phyloP scores from a whole-genome alignment of 2,888 invertebrate genomes.

The Phengaris alcon region DNA sequence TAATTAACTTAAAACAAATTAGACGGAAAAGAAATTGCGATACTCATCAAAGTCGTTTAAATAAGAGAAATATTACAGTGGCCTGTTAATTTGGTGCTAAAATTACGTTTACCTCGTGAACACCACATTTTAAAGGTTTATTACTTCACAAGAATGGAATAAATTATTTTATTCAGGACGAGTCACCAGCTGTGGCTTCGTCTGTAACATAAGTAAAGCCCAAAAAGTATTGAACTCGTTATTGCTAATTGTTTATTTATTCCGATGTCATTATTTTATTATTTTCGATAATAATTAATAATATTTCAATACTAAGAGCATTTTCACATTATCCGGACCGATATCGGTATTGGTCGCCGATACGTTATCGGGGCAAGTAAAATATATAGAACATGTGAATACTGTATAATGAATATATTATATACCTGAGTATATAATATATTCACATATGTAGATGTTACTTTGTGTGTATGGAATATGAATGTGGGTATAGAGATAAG shows the following conservation, averaged over 20 bases:
- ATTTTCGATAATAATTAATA: no score
- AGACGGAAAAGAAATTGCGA: background rate
- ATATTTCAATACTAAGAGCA: no score
- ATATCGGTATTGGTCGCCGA: background rate
- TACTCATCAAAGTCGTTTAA: background rate
- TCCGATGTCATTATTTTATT: no score
- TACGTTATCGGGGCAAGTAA: background rate
- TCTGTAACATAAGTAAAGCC: background rate
- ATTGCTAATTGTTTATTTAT: no score
- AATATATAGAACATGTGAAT: background rate
- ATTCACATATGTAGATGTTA: no score
- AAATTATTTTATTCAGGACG: background rate
- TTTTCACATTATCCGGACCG: background rate
- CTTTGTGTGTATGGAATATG: no score
- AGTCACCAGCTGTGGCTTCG: background rate
- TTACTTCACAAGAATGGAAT: background rate
- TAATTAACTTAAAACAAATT: background rate
- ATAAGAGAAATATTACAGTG: background rate
- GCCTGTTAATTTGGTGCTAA: background rate
- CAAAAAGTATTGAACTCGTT: no score
- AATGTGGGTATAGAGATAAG: no score
- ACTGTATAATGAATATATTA: no score
- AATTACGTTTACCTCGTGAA: background rate
- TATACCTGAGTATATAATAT: no score
- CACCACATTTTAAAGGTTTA: constrained; percentile 1